phyloP scores from a whole-genome alignment of 1,140 invertebrate genomes.

The Microplitis mediator region DNA sequence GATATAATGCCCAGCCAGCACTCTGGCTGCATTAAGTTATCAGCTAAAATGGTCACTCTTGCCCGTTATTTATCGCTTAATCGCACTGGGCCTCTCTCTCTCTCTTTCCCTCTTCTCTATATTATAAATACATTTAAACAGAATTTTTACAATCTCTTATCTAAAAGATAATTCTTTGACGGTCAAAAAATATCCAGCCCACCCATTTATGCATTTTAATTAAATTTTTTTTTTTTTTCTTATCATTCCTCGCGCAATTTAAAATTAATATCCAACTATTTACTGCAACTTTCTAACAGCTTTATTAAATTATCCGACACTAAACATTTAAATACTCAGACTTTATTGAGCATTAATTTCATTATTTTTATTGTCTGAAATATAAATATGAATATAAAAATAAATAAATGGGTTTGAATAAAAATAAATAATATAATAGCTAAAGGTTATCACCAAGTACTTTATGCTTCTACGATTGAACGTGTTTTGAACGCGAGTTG shows the following conservation, averaged over 20 bases:
- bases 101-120: background rate
- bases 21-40: constrained; percentile 28
- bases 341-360: too few species aligned
- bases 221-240: background rate
- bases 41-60: constrained; percentile 29
- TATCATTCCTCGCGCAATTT: too few species aligned
- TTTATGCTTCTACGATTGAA: background rate
- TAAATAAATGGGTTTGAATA: background rate
- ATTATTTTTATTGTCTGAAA: too few species aligned
- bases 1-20: constrained; percentile 1
- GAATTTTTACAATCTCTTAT: constrained; percentile 9
- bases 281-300: too few species aligned
- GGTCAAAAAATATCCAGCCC: constrained; percentile 14
- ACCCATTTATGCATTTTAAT: constrained; percentile 21
- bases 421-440: background rate
- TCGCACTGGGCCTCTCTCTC: background rate
- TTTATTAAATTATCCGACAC: too few species aligned
- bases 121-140: background rate
- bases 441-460: background rate
- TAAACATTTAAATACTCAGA: too few species aligned
- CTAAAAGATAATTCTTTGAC: background rate
- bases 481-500: background rate
- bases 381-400: too few species aligned
- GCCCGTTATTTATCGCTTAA: constrained; percentile 30
- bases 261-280: too few species aligned